These are phyloP conservation scores for Euwallacea similis DNA, from an alignment of 1,140 invertebrate species.

Conservation along the genomic window DNA sequence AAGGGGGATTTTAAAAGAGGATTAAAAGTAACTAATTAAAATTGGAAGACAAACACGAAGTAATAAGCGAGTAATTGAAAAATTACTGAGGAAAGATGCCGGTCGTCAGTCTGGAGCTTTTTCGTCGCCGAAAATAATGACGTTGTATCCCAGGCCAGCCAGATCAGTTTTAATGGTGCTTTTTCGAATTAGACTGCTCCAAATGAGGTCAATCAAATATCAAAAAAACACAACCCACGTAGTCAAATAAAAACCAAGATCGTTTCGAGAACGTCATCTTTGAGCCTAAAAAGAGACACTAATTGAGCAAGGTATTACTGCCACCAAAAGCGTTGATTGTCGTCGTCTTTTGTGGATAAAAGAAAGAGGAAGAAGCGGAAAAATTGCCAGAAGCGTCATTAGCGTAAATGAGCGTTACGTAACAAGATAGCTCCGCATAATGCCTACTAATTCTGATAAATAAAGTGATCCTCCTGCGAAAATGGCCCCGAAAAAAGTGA, in stretches of 20 bases:
- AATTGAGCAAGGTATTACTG: constrained; percentile 34
- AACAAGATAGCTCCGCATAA: constrained; percentile 34
- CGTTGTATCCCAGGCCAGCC: constrained; percentile 1
- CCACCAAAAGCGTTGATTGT: constrained; percentile 23
- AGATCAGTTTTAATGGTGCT: constrained; percentile 11
- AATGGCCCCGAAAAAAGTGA: constrained; percentile 34
- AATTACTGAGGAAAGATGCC: constrained; percentile 30
- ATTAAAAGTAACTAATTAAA: constrained; percentile 34
- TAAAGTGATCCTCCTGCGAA: constrained; percentile 29
- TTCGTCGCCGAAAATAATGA: constrained; percentile 26
- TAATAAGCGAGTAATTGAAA: constrained; percentile 35
- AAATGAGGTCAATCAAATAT: too few species aligned
- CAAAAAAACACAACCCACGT: background rate
- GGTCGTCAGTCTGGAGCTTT: constrained; percentile 21
- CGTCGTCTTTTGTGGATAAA: constrained; percentile 29
- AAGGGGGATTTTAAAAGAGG: constrained; percentile 17
- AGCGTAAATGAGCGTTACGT: constrained; percentile 36
- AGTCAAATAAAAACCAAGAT: background rate
- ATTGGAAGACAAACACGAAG: constrained; percentile 34
- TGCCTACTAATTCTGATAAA: constrained; percentile 37
- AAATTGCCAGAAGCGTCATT: constrained; percentile 34
- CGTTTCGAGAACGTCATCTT: background rate
- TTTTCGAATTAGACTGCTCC: background rate
- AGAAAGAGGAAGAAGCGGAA: constrained; percentile 17
- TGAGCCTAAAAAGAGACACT: constrained; percentile 5